Evolutionary conservation across 1,140 invertebrate species (phyloP).

Genomic region (Battus philenor): DNA sequence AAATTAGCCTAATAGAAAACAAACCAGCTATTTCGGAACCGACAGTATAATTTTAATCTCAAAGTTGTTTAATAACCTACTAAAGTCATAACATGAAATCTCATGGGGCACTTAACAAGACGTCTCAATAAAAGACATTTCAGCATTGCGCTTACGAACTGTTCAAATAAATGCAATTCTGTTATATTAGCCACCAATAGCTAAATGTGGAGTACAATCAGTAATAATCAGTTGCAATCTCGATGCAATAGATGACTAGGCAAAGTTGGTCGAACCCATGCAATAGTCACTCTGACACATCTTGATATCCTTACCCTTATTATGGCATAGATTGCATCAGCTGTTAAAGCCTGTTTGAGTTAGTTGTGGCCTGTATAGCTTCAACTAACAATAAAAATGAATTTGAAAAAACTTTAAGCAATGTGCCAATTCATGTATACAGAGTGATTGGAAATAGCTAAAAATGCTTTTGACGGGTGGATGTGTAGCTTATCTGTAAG

Average conservation of each 20-base stretch:
- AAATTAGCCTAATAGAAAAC: too few relatives aligned
- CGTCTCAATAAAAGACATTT: slow-evolving; percentile 12
- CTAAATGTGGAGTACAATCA: slow-evolving; percentile 14
- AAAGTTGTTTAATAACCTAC: slow-evolving; percentile 13
- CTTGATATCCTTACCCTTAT: slow-evolving; percentile 11
- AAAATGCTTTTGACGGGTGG: too few relatives aligned
- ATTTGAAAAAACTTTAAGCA: too few relatives aligned
- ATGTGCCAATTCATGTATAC: too few relatives aligned
- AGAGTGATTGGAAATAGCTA: too few relatives aligned
- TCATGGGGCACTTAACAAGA: slow-evolving; percentile 15
- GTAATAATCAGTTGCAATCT: slow-evolving; percentile 12
- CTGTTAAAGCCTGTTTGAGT: slow-evolving; percentile 7
- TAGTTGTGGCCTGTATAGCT: too few relatives aligned
- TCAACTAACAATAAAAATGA: too few relatives aligned
- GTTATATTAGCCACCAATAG: slow-evolving; percentile 15
- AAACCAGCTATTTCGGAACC: background rate
- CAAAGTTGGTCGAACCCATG: background rate
- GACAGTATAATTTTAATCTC: background rate
- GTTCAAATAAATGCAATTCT: slow-evolving; percentile 15
- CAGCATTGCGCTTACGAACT: slow-evolving; percentile 12
- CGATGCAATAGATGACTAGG: slow-evolving; percentile 11
- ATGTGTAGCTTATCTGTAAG: too few relatives aligned
- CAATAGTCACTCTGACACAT: slow-evolving; percentile 8
- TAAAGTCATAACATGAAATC: slow-evolving; percentile 11
- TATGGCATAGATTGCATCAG: slow-evolving; percentile 11